Base-by-base conservation (phyloP, 1,140 invertebrate species). In the Hirudo medicinalis region DNA sequence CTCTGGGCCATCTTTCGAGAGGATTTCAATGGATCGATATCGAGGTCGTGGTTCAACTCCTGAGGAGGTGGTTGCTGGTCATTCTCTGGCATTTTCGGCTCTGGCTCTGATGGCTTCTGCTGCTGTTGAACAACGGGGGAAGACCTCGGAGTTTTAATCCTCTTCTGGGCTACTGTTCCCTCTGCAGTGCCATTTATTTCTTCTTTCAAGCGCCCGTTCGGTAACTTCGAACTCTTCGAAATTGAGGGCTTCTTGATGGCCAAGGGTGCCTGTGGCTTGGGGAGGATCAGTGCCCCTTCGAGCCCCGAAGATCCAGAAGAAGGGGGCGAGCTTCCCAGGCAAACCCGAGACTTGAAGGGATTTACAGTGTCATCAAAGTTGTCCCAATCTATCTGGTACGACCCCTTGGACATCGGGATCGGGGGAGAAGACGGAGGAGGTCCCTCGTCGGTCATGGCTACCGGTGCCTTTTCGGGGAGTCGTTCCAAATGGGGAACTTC, bases 291-390 rank as follows among this genome's bases (percentile, higher is more conserved):
- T 2, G 69, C 19, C 11, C 11, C 43, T 17, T 49, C 43, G 43
- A 49, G 43, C 15, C 43, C 11, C 43, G 11, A 17, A 49, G 43
- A 49, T 49, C 43, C 43, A 9, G 43, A 49, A 17, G 43, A 2
- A 9, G 69, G 69, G 5, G 69, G 69, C 20, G 69, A 70, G 22
- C 53, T 70, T 6, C 53, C 53, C 6, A 70, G 43, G n/a, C 29
- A 20, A 22, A 13, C 43, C 8, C 69, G 69, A 17, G 69, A 49
- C 57, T 71, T 25, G 57, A 71, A 71, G 2, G 70, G 70, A 63
- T 71, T 71, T 15, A 54, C 36, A 32, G 6, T 71, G n/a, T 71
- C 70, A 29, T 71, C 70, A 29, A 71, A 71, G 70, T 71, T 71
- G 29, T 71, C 70, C 70, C 70, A 71, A 27, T 71, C 70, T 6